A percentile compares a stretch with the other conserved stretches of the same genome.
Conservation (phyloP, 2,113 vertebrate genomes). For the Oxyura jamaicensis region DNA sequence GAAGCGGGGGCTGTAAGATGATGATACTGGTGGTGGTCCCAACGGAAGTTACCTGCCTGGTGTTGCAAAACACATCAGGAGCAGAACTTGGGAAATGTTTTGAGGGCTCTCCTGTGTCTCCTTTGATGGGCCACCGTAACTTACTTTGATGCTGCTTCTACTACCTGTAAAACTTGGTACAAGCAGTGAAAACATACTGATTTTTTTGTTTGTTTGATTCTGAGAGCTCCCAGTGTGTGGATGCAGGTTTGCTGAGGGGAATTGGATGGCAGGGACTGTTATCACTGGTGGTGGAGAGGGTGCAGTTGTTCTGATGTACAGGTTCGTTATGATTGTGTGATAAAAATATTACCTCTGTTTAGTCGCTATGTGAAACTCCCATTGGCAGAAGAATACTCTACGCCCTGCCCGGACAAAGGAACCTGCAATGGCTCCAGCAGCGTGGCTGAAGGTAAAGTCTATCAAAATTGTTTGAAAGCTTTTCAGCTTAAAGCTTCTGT, state of each 20-base stretch:
- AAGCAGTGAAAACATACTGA: not conserved
- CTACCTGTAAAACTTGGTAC: not conserved
- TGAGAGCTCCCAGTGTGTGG: not conserved
- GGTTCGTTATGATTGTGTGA: not conserved
- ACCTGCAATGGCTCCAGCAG: constrained; percentile 85
- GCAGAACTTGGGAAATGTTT: not conserved
- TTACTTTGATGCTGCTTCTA: not conserved
- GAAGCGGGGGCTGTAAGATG: not conserved
- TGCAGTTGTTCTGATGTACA: not conserved
- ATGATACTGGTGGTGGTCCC: not conserved
- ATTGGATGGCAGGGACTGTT: not conserved
- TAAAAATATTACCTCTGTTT: not conserved
- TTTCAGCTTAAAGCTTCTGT: not conserved
- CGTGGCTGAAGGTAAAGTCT: constrained; percentile 83
- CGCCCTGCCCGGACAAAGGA: constrained; percentile 74
- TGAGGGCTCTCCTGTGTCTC: not conserved
- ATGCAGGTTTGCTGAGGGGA: not conserved
- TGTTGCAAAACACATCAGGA: not conserved
- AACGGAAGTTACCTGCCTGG: not conserved
- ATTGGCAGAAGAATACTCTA: constrained; percentile 72
- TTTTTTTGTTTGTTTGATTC: not conserved
- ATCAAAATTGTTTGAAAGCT: not conserved
- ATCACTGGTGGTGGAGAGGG: not conserved
- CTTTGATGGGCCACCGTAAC: not conserved
- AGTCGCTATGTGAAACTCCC: constrained; percentile 91